Conservation (phyloP, 1,140 invertebrate genomes). For the Drepana arcuata region DNA sequence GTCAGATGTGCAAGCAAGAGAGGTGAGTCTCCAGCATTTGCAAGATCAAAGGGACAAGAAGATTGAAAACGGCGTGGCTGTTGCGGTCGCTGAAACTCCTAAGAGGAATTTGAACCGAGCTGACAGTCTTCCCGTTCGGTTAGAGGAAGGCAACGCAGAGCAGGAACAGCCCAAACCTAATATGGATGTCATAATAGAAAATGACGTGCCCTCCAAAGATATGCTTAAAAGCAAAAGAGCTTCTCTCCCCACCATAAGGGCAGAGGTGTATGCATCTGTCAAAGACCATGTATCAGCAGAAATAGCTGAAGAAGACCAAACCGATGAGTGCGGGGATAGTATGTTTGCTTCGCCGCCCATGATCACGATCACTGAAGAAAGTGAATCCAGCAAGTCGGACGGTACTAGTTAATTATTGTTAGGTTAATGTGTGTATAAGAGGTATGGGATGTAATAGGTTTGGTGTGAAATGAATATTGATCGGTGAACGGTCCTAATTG, state of each 20-base stretch:
- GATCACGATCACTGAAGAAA: slow-evolving; percentile 68
- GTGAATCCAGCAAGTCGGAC: slow-evolving; percentile 51
- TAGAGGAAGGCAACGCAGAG: slow-evolving; percentile 40
- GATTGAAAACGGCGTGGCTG: slow-evolving; percentile 55
- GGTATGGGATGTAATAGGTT: too few species aligned
- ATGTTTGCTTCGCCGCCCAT: slow-evolving; percentile 49
- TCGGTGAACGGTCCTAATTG: too few species aligned
- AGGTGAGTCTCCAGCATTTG: slow-evolving; percentile 59
- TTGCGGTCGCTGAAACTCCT: slow-evolving; percentile 38
- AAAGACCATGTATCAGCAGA: slow-evolving; percentile 61
- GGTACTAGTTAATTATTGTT: slow-evolving; percentile 58
- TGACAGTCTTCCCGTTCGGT: slow-evolving; percentile 50
- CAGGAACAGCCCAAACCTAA: slow-evolving; percentile 21
- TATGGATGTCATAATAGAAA: slow-evolving; percentile 55
- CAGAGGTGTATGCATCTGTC: slow-evolving; percentile 58
- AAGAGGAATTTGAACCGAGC: slow-evolving; percentile 47
- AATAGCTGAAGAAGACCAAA: too few species aligned
- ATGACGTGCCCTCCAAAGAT: slow-evolving; percentile 39
- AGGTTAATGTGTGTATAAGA: too few species aligned
- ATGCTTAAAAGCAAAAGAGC: slow-evolving; percentile 47
- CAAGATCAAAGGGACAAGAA: slow-evolving; percentile 62
- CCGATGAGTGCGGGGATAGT: too few species aligned
- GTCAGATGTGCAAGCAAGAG: slow-evolving; percentile 66
- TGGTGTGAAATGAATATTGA: slow-evolving; percentile 4
- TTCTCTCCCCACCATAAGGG: slow-evolving; percentile 55